Conservation (phyloP, 2,888 invertebrate genomes). For the Dinocampus coccinellae region DNA sequence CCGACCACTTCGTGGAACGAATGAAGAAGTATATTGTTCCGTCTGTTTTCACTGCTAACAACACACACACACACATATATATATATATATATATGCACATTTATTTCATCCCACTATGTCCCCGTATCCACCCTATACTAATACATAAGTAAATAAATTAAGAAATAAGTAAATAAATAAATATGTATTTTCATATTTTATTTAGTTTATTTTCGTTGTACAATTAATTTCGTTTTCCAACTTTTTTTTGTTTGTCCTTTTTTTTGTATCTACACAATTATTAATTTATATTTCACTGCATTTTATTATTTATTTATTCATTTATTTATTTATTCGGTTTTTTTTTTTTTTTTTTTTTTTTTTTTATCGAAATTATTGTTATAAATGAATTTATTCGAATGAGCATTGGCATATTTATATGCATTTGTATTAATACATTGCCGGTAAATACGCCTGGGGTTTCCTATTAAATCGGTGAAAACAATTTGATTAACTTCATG, state of each 20-base stretch:
- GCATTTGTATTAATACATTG: background rate
- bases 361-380: no score
- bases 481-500: slow-evolving; percentile 60
- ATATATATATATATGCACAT: background rate
- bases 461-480: slow-evolving; percentile 56
- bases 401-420: background rate
- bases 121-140: no score
- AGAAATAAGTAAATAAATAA: no score
- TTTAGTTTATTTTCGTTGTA: no score
- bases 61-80: background rate
- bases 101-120: background rate
- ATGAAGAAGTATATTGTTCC: slow-evolving; percentile 39
- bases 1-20: slow-evolving; percentile 49
- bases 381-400: background rate
- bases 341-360: no score
- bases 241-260: no score
- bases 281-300: no score
- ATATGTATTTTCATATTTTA: no score
- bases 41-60: slow-evolving; percentile 39
- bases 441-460: slow-evolving; percentile 10
- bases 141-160: no score
- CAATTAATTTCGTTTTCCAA: no score
- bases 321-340: background rate
- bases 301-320: background rate
- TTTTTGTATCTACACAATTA: no score